phyloP scores from a whole-genome alignment of 2,797 vertebrate species.

The Myotis myotis region DNA sequence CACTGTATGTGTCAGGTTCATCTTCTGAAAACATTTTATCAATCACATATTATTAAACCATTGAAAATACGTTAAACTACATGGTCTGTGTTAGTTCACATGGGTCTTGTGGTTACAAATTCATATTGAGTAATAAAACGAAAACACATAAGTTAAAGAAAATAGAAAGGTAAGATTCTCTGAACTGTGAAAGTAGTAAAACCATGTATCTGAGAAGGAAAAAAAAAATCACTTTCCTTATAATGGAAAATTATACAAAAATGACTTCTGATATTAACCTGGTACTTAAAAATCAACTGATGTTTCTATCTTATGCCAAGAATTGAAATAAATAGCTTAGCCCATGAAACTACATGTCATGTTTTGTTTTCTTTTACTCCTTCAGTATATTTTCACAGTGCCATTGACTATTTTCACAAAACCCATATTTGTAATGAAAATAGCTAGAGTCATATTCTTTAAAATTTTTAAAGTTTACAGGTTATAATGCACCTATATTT shows the following conservation, averaged over 20 bases:
- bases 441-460: neutral
- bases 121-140: neutral
- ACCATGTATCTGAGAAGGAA: neutral
- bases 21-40: neutral
- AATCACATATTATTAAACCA: neutral
- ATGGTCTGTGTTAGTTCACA: neutral
- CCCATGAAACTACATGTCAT: neutral
- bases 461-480: neutral
- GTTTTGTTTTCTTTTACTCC: neutral
- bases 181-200: neutral
- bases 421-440: neutral
- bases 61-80: neutral
- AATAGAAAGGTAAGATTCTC: neutral
- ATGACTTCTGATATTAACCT: constrained; percentile 21
- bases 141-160: neutral
- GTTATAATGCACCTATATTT: neutral
- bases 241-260: neutral
- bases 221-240: neutral
- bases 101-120: neutral
- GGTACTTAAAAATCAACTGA: constrained; percentile 8
- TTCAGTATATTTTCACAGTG: constrained; percentile 7
- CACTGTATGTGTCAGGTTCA: neutral
- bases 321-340: neutral
- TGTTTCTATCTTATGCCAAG: neutral
- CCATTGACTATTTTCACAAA: neutral